Base-by-base conservation (phyloP, 2,888 invertebrate genomes). In the Chrysodeixis includens region DNA sequence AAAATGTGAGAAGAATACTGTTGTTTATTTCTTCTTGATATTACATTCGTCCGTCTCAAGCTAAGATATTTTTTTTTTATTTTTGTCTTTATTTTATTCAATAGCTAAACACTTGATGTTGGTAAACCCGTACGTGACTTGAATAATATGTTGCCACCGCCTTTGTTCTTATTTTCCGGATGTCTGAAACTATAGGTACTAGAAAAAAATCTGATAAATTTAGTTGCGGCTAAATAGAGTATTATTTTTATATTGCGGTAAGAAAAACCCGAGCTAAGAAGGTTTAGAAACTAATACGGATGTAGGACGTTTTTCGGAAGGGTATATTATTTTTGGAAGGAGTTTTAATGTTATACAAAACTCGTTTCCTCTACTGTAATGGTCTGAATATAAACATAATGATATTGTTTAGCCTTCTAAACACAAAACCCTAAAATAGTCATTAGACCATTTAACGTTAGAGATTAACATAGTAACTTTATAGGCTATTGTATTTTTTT, bases 1-100 rank as follows among this genome's bases (percentile, higher is more conserved):
- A 35, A 35, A 55, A 18, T 67, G 69, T 62, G 69, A 62, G 26
- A 10, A 52, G 74, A 73, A 71, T 71, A 67, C 5, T 16, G 18
- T 2, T 46, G 9, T 18, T 46, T 16, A 18, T 16, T 18, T 18
- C n/a, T 44, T 16, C 16, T 46, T 18, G 8, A 46, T 18, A 46
- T 46, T 16, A 46, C 46, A 9, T 46, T 18, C 18, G 14, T 40
- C 30, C 35, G 4, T 16, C 8, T 46, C 1, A 49, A 49, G 46
- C 1, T 12, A 12, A 16, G 16, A 44, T 8, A 44, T 44, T 16
- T n/a, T 44, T 16, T 16, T 44, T 44, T n/a, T n/a, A n/a, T n/a
- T 20, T 49, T 49, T 49, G 18, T 18, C 12, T 49, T 7, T 20
- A 49, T 49, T 49, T 49, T 49, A 49, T 49, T 49, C 46, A 49